phyloP scores from a whole-genome alignment of 2,797 vertebrate genomes.

The Columba guinea region DNA sequence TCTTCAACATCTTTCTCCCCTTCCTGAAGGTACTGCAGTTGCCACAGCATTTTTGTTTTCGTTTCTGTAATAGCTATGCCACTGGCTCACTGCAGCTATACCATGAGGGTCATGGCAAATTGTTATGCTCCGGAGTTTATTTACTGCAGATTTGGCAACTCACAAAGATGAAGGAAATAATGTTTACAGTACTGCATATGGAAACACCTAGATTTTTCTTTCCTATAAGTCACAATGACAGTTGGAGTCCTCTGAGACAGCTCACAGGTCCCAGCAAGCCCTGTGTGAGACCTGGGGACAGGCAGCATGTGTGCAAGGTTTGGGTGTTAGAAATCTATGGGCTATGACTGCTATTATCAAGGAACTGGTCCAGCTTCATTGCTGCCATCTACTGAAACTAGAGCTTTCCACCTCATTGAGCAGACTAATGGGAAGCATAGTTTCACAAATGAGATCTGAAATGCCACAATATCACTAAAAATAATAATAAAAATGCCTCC shows the following conservation, averaged over 20 bases:
- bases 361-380: background rate
- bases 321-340: background rate
- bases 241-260: background rate
- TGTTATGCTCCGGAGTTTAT: background rate
- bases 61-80: background rate
- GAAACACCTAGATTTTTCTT: background rate
- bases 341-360: background rate
- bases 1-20: background rate
- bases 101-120: background rate
- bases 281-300: background rate
- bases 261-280: background rate
- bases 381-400: constrained; percentile 1
- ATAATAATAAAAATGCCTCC: background rate
- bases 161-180: background rate
- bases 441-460: background rate
- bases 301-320: accelerated
- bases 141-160: background rate
- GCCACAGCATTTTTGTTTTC: background rate
- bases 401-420: background rate
- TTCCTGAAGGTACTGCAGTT: background rate
- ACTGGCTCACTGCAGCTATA: background rate
- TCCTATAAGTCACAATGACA: background rate
- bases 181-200: background rate
- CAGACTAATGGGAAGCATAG: background rate
- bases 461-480: background rate